Evolutionary conservation across 2,113 vertebrate genomes (phyloP).

Genomic region (Asarcornis scutulata): DNA sequence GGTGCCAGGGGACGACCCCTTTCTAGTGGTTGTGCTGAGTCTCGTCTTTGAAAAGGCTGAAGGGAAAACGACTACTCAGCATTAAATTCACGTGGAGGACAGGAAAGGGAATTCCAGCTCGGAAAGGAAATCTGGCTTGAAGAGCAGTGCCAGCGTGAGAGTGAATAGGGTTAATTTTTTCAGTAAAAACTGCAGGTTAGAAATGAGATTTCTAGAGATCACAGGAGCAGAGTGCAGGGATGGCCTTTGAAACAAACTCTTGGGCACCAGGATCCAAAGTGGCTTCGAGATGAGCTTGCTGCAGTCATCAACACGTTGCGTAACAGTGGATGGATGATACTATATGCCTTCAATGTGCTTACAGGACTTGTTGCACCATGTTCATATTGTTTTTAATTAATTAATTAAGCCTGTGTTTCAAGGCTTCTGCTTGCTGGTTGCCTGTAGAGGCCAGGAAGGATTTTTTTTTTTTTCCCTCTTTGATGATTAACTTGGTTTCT

Average conservation of each 20-base stretch:
- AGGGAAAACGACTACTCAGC: conserved; percentile 6
- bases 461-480: background rate
- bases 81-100: background rate
- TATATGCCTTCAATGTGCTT: background rate
- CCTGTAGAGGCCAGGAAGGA: background rate
- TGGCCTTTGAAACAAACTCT: background rate
- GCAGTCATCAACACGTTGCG: background rate
- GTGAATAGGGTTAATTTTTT: background rate
- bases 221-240: background rate
- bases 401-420: conserved; percentile 26
- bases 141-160: background rate
- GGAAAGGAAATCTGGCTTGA: background rate
- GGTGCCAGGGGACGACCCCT: conserved; percentile 22
- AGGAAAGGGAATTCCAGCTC: background rate
- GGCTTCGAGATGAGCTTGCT: background rate
- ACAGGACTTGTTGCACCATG: conserved; percentile 45
- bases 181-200: background rate
- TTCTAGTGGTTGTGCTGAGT: background rate
- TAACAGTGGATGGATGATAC: conserved; percentile 1
- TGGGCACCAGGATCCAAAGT: background rate
- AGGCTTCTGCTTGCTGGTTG: conserved; percentile 26
- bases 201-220: background rate
- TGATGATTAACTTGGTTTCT: conserved; percentile 55
- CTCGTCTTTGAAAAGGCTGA: background rate
- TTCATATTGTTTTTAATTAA: background rate